Base-by-base conservation (phyloP, 2,797 vertebrate genomes). In the Brachyalestes nurse region DNA sequence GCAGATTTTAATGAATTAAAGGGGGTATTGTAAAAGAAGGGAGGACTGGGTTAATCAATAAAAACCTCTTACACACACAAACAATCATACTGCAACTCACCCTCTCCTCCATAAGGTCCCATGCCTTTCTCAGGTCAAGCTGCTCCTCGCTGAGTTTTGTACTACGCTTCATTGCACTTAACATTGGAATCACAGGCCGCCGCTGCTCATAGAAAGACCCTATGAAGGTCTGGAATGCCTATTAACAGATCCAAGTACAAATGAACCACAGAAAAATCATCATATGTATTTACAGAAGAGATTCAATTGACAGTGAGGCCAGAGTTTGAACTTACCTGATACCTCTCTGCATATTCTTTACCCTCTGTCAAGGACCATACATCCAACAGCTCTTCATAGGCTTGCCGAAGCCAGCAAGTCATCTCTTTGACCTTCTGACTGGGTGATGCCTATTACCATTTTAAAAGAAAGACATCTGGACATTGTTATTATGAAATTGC, bases 151-250 rank as follows among this genome's bases (percentile, higher is more conserved):
- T 88, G 81, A 89, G 85, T 62, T 93, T 93, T 45, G 90, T 72
- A 9, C 75, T 78, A 58, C 82, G 90, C 83, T 78, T 90, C 81
- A 90, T 90, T 6, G 90, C 83, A 1, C 89, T 88, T 55, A 96
- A 82, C 53, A 95, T 49, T 1, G 92, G 91, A 87, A 94, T 72
- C 80, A 96, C 93, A 1, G 86, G 42, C 0, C 85, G 88, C 73
- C 95, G 93, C 78, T 90, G 94, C 81, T 95, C 93, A 83, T 89
- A 84, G 84, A 96, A 94, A 0, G 89, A 91, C 66, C 89, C 91
- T 81, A 91, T 77, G 76, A 96, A 94, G 60, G 90, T 91, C 62
- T 95, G 90, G 88, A 95, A 88, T 53, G 87, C 88, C 93, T 94
- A 28, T n/a, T 51, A 17, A 72, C 21, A 64, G 4, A 72, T 51